Evolutionary conservation across 2,797 vertebrate genomes (phyloP).

Genomic region (Pseudochirops cupreus): DNA sequence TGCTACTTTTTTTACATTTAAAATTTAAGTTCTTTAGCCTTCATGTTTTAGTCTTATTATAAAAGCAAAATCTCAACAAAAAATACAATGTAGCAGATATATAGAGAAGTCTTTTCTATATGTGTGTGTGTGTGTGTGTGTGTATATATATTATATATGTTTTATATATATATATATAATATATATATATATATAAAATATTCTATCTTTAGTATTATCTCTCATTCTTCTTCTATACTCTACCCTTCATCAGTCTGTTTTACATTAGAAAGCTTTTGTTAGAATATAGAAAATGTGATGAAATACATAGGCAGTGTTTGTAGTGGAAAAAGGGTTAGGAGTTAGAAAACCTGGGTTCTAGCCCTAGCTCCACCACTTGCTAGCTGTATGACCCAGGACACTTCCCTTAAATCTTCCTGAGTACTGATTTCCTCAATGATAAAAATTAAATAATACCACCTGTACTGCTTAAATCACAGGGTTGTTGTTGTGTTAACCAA

Average conservation of each 20-base stretch:
- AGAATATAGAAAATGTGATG: background rate
- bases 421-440: background rate
- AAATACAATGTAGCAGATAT: background rate
- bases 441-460: background rate
- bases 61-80: constrained; percentile 12
- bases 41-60: constrained; percentile 6
- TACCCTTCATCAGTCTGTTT: background rate
- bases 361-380: background rate
- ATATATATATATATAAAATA: background rate
- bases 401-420: background rate
- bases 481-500: background rate
- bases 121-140: too few species aligned
- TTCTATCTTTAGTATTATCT: background rate
- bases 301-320: too few species aligned
- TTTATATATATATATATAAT: too few species aligned
- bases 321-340: background rate
- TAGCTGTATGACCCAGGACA: background rate
- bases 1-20: constrained; percentile 39
- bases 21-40: constrained; percentile 46
- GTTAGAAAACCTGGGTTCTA: background rate
- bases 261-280: background rate
- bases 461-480: background rate
- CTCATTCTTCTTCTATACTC: background rate
- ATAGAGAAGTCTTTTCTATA: too few species aligned
- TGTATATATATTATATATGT: too few species aligned